Evolutionary conservation across 2,113 vertebrate species (phyloP).

Genomic region (Microtus oregoni): DNA sequence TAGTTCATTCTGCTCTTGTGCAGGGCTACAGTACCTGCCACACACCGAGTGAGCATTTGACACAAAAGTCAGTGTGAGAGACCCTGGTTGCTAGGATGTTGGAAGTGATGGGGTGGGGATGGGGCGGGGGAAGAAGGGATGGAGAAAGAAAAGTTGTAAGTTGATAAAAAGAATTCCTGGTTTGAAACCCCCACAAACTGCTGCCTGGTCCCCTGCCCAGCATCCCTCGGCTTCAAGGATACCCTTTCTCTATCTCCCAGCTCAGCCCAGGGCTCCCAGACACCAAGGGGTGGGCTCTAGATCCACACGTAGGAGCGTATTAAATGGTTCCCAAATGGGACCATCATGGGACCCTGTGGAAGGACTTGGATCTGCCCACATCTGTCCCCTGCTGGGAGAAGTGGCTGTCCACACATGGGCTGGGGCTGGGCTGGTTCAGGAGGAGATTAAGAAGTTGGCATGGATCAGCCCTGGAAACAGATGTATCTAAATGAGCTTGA

Average conservation of each 20-base stretch:
- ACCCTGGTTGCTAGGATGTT: background rate
- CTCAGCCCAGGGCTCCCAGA: background rate
- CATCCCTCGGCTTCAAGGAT: fast-evolving
- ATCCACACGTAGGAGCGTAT: background rate
- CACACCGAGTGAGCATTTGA: background rate
- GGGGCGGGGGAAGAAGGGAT: fast-evolving
- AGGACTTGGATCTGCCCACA: background rate
- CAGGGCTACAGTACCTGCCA: background rate
- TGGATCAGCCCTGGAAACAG: background rate
- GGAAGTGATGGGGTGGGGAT: background rate
- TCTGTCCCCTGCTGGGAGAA: background rate
- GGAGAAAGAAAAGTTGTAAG: background rate
- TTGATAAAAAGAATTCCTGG: background rate
- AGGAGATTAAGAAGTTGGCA: background rate
- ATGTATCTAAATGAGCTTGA: background rate
- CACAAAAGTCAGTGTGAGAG: conserved; percentile 1
- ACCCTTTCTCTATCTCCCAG: background rate
- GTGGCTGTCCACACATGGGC: background rate
- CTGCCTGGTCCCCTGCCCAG: fast-evolving
- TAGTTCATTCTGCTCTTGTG: conserved; percentile 55
- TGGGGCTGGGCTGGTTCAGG: background rate
- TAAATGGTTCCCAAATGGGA: conserved; percentile 3
- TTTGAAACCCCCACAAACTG: background rate
- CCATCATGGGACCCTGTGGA: background rate
- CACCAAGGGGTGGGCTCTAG: background rate